phyloP scores from a whole-genome alignment of 2,888 invertebrate species.

The Drosophila atripex region DNA sequence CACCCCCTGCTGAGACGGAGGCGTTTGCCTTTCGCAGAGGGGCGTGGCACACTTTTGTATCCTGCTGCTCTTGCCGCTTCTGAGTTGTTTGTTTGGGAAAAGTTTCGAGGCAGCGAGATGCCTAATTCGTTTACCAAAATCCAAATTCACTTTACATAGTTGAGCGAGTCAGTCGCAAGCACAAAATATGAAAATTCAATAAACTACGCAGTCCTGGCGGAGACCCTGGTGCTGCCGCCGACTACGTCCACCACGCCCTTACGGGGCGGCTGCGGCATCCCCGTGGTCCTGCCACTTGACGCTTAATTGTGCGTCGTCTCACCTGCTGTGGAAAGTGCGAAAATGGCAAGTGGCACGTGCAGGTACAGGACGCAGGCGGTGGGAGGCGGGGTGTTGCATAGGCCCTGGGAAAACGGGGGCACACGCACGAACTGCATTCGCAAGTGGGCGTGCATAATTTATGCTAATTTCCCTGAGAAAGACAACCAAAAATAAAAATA shows the following conservation, averaged over 20 bases:
- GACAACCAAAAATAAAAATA: conserved; percentile 37
- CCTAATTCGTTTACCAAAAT: conserved; percentile 73
- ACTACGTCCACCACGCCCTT: background rate
- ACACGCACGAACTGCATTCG: conserved; percentile 75
- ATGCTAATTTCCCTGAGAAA: conserved; percentile 76
- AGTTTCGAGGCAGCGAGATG: conserved; percentile 54
- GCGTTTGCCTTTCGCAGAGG: background rate
- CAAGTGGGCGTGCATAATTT: conserved; percentile 80
- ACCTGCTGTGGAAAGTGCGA: conserved; percentile 56
- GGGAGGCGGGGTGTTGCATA: background rate
- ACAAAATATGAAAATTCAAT: conserved; percentile 78
- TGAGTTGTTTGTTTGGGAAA: conserved; percentile 44
- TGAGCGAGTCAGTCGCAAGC: conserved; percentile 49
- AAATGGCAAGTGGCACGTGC: conserved; percentile 48
- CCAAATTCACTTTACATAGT: conserved; percentile 69
- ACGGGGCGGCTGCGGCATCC: conserved; percentile 9
- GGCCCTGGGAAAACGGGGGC: background rate
- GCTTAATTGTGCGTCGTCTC: conserved; percentile 71
- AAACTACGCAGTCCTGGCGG: conserved; percentile 47
- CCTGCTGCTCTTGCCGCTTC: conserved; percentile 8
- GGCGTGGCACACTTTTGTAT: conserved; percentile 27
- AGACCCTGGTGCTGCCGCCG: background rate
- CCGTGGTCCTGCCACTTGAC: conserved; percentile 54
- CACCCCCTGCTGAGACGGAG: conserved; percentile 21
- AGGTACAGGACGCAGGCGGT: conserved; percentile 12